phyloP scores from a whole-genome alignment of 2,888 invertebrate species.

The Synergus gifuensis region DNA sequence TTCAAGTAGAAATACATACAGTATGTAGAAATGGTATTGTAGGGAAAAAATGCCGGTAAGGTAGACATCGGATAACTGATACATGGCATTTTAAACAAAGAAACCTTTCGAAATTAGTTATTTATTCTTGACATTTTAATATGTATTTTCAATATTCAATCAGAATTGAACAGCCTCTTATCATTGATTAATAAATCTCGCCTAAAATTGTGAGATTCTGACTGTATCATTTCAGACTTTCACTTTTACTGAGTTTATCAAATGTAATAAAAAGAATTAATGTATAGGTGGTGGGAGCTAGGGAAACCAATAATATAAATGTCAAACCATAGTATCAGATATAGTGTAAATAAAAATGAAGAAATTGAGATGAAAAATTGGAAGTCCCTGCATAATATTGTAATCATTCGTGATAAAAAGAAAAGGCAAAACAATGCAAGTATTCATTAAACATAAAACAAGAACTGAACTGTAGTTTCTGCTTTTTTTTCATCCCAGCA shows the following conservation, averaged over 20 bases:
- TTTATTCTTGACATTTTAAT: too few relatives aligned
- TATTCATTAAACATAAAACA: conserved; percentile 24
- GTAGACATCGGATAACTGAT: too few relatives aligned
- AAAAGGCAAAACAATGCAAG: background rate
- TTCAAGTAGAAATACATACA: too few relatives aligned
- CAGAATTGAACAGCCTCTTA: too few relatives aligned
- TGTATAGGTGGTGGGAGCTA: background rate
- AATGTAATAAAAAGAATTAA: background rate
- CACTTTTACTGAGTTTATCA: background rate
- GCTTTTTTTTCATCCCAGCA: background rate
- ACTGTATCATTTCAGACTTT: too few relatives aligned
- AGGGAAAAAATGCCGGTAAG: too few relatives aligned
- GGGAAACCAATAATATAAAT: conserved; percentile 19
- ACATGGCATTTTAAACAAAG: too few relatives aligned
- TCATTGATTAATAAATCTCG: too few relatives aligned
- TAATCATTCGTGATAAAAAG: background rate
- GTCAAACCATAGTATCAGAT: conserved; percentile 9
- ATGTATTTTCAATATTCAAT: too few relatives aligned
- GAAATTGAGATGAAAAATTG: background rate
- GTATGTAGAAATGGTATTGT: too few relatives aligned
- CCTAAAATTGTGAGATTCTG: too few relatives aligned
- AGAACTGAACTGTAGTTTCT: conserved; percentile 11
- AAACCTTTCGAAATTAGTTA: too few relatives aligned
- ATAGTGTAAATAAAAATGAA: background rate
- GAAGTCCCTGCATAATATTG: background rate